A percentile compares a stretch with the other conserved stretches of the same genome.
Evolutionary conservation across 2,113 vertebrate genomes (phyloP).

Genomic region (Rhinopomastus cyanomelas): DNA sequence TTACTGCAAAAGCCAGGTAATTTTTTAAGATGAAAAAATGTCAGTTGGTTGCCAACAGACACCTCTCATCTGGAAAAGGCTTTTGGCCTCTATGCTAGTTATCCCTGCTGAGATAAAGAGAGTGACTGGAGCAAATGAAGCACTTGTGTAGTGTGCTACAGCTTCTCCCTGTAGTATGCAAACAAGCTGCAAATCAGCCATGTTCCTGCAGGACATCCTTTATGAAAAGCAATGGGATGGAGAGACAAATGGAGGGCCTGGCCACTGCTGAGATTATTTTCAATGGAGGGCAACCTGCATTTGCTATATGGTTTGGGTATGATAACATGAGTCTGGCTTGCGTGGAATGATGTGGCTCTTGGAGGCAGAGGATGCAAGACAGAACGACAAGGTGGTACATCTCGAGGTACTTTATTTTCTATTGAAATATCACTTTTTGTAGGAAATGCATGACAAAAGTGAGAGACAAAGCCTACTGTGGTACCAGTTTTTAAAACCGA

Average conservation of each 20-base stretch:
- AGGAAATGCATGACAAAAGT: slow-evolving; percentile 54
- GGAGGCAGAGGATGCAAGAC: slow-evolving; percentile 64
- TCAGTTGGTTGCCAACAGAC: slow-evolving; percentile 10
- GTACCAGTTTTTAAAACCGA: slow-evolving; percentile 29
- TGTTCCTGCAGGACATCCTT: slow-evolving; percentile 13
- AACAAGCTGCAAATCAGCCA: slow-evolving; percentile 15
- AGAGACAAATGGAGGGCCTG: not conserved
- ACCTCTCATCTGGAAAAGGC: slow-evolving; percentile 36
- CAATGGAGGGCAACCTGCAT: not conserved
- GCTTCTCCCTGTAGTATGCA: slow-evolving; percentile 4
- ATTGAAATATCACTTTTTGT: slow-evolving; percentile 14
- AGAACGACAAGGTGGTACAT: slow-evolving; percentile 32
- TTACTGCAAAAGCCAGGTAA: not conserved
- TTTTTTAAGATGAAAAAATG: not conserved
- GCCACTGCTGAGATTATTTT: not conserved
- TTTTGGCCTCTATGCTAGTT: not conserved
- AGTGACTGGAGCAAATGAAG: slow-evolving; percentile 35
- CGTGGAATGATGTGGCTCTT: slow-evolving; percentile 53
- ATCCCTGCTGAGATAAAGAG: slow-evolving; percentile 39
- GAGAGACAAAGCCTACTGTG: slow-evolving; percentile 27
- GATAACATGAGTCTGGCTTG: slow-evolving; percentile 61
- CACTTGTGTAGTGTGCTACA: not conserved
- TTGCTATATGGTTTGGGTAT: not conserved
- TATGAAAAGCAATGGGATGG: slow-evolving; percentile 30
- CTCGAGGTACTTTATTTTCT: slow-evolving; percentile 48